Evolutionary conservation across 2,888 invertebrate genomes (phyloP).

Genomic region (Lepas anatifera): DNA sequence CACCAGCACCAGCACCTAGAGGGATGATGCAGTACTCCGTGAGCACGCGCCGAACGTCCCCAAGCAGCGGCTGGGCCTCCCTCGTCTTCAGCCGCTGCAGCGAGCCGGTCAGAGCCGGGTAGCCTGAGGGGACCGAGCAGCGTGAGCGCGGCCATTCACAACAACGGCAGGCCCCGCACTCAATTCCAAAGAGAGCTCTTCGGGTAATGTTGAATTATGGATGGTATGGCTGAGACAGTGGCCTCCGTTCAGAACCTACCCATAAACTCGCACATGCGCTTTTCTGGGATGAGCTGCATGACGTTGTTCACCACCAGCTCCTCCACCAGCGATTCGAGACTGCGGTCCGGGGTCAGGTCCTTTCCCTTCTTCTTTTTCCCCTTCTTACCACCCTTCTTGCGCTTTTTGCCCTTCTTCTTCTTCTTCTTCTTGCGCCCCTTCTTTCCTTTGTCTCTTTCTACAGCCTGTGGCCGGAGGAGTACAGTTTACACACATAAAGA

Average conservation of each 20-base stretch:
- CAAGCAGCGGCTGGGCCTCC: conserved; percentile 50
- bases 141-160: too few relatives aligned
- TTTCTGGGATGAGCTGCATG: conserved; percentile 14
- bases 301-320: conserved; percentile 54
- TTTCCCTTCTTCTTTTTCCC: conserved; percentile 85
- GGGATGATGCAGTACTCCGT: conserved; percentile 83
- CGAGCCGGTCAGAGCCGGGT: not conserved
- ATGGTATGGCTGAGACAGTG: too few relatives aligned
- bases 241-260: too few relatives aligned
- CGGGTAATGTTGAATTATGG: too few relatives aligned
- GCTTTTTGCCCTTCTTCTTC: conserved; percentile 19
- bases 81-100: conserved; percentile 33
- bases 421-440: conserved; percentile 65
- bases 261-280: conserved; percentile 26
- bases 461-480: too few relatives aligned
- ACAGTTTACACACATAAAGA: too few relatives aligned
- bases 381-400: conserved; percentile 67
- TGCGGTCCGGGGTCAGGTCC: conserved; percentile 77
- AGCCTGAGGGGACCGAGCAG: too few relatives aligned
- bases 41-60: conserved; percentile 73
- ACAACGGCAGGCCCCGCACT: too few relatives aligned
- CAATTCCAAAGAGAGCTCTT: too few relatives aligned
- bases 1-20: too few relatives aligned
- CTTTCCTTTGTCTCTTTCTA: conserved; percentile 44
- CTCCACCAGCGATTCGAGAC: conserved; percentile 79